Evolutionary conservation across 2,888 invertebrate species (phyloP).

Genomic region (Pterostichus niger): DNA sequence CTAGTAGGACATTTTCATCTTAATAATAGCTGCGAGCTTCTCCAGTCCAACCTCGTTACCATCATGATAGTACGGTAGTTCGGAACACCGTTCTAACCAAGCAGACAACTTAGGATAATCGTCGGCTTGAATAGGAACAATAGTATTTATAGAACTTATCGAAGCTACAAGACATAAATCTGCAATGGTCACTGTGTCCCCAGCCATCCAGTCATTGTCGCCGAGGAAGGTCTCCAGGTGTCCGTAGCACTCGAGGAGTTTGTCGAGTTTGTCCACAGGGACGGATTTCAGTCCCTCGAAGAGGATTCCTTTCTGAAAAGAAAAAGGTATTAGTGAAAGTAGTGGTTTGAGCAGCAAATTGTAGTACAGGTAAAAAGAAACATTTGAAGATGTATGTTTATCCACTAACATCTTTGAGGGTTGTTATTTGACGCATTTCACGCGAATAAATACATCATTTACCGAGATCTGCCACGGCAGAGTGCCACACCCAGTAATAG

Average conservation of each 20-base stretch:
- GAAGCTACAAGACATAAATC: constrained; percentile 80
- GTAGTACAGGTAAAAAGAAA: too few relatives aligned
- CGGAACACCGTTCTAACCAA: constrained; percentile 74
- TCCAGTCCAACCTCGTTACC: constrained; percentile 39
- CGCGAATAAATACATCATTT: too few relatives aligned
- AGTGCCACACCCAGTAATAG: too few relatives aligned
- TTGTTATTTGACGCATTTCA: too few relatives aligned
- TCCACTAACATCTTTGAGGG: too few relatives aligned
- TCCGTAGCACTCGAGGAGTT: constrained; percentile 72
- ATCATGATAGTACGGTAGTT: constrained; percentile 73
- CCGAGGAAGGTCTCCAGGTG: constrained; percentile 77
- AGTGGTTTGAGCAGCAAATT: too few relatives aligned
- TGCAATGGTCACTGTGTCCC: constrained; percentile 81
- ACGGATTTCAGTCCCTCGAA: neutral
- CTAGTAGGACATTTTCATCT: constrained; percentile 26
- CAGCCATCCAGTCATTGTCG: constrained; percentile 79
- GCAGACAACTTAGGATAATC: constrained; percentile 74
- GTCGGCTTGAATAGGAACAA: constrained; percentile 73
- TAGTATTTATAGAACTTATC: constrained; percentile 77
- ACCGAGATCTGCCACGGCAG: too few relatives aligned
- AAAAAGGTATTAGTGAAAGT: neutral
- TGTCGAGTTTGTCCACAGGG: constrained; percentile 71
- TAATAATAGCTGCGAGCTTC: constrained; percentile 9
- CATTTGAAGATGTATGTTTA: too few relatives aligned
- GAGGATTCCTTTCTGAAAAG: constrained; percentile 5